Evolutionary conservation across 2,888 invertebrate genomes (phyloP).

Genomic region (Mythimna pallens): DNA sequence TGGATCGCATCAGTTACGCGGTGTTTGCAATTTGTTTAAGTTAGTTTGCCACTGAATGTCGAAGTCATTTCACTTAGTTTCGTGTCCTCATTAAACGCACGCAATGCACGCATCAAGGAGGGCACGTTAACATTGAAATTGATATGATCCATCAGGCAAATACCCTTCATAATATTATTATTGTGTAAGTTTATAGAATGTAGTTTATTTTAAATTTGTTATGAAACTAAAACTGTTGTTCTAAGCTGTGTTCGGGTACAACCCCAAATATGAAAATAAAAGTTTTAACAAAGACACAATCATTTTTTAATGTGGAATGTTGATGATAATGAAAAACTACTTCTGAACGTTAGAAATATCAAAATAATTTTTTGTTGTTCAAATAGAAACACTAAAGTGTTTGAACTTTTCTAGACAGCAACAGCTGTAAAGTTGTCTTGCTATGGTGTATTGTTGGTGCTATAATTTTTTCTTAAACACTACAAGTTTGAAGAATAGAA

Average conservation of each 20-base stretch:
- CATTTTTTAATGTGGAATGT: not conserved
- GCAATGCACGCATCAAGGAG: slow-evolving; percentile 6
- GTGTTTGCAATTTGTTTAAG: slow-evolving; percentile 10
- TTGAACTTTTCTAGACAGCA: not conserved
- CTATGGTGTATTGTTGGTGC: not conserved
- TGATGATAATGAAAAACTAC: not conserved
- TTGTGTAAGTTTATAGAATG: not conserved
- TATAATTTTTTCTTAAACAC: not conserved
- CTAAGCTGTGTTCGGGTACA: not conserved
- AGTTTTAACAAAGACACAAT: not conserved
- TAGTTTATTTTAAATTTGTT: not conserved
- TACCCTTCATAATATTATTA: not conserved
- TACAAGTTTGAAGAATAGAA: no score
- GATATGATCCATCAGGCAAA: slow-evolving; percentile 28
- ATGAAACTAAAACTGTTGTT: not conserved
- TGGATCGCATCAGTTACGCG: slow-evolving; percentile 15
- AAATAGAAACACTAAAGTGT: not conserved
- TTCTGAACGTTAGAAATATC: no score
- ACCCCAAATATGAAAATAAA: not conserved
- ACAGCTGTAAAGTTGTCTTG: not conserved
- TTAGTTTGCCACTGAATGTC: not conserved
- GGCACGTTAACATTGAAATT: slow-evolving; percentile 17
- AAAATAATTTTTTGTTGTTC: not conserved
- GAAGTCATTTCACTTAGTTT: not conserved
- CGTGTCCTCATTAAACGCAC: not conserved